phyloP scores from a whole-genome alignment of 30 jellyfish, hydroid and myxozoan genomes.

The Calvadosia cruxmelitensis region DNA sequence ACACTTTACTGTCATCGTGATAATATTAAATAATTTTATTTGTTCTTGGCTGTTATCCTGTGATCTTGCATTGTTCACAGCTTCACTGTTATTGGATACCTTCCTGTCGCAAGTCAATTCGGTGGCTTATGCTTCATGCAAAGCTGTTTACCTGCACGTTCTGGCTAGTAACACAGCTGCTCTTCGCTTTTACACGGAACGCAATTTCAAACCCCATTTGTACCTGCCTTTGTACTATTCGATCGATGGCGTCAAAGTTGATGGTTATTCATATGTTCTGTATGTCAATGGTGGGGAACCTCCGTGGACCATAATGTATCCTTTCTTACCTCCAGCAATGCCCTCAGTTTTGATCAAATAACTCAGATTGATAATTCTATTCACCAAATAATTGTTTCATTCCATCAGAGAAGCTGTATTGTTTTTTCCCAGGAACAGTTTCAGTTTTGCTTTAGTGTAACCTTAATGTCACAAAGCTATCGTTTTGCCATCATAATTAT shows the following conservation, averaged over 20 bases:
- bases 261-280: slow-evolving; percentile 72
- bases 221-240: slow-evolving; percentile 54
- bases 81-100: slow-evolving; percentile 61
- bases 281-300: slow-evolving; percentile 85
- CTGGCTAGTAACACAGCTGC: slow-evolving; percentile 73
- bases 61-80: slow-evolving; percentile 18
- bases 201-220: slow-evolving; percentile 51
- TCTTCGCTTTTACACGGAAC: slow-evolving; percentile 59
- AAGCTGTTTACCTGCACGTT: slow-evolving; percentile 91
- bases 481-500: too few relatives aligned
- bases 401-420: too few relatives aligned
- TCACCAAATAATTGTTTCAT: too few relatives aligned
- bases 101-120: slow-evolving; percentile 51
- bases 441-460: too few relatives aligned
- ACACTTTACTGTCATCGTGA: too few relatives aligned
- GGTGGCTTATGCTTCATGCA: slow-evolving; percentile 39
- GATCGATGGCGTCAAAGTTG: slow-evolving; percentile 59
- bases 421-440: too few relatives aligned
- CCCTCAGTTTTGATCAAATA: too few relatives aligned
- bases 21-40: too few relatives aligned
- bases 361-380: too few relatives aligned
- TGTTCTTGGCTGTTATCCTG: neutral
- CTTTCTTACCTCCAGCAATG: too few relatives aligned
- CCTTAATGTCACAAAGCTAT: too few relatives aligned
- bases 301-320: slow-evolving; percentile 86